A percentile compares a stretch with the other conserved stretches of the same genome.
Evolutionary conservation across 2,113 vertebrate genomes (phyloP).

Genomic region (Eudyptes chrysolophus): DNA sequence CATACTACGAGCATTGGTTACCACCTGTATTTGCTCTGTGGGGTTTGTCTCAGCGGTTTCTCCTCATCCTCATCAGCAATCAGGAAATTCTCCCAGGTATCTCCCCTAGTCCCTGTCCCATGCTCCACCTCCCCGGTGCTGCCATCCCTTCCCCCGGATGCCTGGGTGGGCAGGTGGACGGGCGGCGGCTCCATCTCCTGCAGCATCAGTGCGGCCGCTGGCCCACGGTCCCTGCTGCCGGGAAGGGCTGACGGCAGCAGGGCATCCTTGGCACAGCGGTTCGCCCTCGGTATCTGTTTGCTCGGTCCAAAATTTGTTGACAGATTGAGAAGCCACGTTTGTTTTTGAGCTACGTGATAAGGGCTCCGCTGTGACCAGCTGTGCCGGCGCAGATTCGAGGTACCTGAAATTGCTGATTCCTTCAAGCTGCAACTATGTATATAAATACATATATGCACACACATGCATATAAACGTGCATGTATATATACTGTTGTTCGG

Average conservation of each 20-base stretch:
- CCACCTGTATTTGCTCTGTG: not conserved
- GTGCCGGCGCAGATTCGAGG: not conserved
- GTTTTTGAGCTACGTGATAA: not conserved
- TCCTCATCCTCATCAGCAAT: not conserved
- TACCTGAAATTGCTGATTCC: not conserved
- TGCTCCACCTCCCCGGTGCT: accelerated
- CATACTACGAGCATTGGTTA: accelerated
- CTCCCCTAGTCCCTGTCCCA: not conserved
- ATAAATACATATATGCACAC: not conserved
- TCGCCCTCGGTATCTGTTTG: not conserved
- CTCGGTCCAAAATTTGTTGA: not conserved
- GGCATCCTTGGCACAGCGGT: not conserved
- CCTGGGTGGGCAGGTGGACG: not conserved
- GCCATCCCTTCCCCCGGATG: not conserved
- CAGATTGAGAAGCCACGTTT: not conserved
- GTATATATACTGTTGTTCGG: too few species aligned
- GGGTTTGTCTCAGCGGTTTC: not conserved
- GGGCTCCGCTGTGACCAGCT: not conserved
- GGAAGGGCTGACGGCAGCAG: not conserved
- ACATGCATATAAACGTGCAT: accelerated
- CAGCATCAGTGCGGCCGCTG: not conserved
- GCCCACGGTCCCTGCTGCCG: not conserved
- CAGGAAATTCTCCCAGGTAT: not conserved
- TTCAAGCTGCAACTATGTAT: not conserved
- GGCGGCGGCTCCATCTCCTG: accelerated